Percentiles rank a stretch among this genome's conserved stretches.
Evolutionary conservation across 1,140 invertebrate species (phyloP).

Genomic region (Chymomyza costata): DNA sequence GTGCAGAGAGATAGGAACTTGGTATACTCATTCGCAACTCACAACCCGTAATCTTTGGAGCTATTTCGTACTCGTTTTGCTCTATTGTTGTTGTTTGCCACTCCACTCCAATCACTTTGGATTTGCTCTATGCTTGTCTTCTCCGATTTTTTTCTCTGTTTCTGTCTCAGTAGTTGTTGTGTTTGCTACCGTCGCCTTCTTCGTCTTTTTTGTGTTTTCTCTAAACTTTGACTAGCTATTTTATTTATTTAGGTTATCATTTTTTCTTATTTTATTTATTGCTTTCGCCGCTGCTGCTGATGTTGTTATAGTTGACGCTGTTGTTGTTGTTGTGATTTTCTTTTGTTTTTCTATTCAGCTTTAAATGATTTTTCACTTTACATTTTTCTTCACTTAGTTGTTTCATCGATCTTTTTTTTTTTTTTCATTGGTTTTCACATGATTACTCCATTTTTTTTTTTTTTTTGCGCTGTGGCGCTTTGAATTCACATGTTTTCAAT

Average conservation of each 20-base stretch:
- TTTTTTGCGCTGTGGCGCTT: constrained; percentile 32
- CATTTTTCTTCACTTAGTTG: constrained; percentile 6
- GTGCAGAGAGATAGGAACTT: constrained; percentile 10
- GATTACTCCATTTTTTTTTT: constrained; percentile 23
- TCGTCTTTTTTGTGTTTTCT: constrained; percentile 5
- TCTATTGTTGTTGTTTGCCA: too few species aligned
- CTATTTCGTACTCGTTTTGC: constrained; percentile 8
- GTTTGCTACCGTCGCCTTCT: background rate
- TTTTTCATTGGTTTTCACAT: constrained; percentile 38
- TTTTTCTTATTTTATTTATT: constrained; percentile 17
- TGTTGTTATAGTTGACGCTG: constrained; percentile 14
- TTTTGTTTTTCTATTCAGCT: background rate
- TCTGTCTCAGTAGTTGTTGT: constrained; percentile 1
- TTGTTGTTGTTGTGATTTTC: constrained; percentile 16
- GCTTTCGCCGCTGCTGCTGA: background rate
- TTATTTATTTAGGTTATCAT: constrained; percentile 62
- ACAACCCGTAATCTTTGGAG: too few species aligned
- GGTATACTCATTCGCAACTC: constrained; percentile 23
- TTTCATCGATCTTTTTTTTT: constrained; percentile 32
- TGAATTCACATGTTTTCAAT: constrained; percentile 31
- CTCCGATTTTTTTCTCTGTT: background rate
- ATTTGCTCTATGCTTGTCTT: too few species aligned
- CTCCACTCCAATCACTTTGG: too few species aligned
- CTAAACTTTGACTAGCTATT: constrained; percentile 52
- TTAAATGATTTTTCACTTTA: constrained; percentile 3